Conservation (phyloP, 2,113 vertebrate species). For the Cettia cetti region DNA sequence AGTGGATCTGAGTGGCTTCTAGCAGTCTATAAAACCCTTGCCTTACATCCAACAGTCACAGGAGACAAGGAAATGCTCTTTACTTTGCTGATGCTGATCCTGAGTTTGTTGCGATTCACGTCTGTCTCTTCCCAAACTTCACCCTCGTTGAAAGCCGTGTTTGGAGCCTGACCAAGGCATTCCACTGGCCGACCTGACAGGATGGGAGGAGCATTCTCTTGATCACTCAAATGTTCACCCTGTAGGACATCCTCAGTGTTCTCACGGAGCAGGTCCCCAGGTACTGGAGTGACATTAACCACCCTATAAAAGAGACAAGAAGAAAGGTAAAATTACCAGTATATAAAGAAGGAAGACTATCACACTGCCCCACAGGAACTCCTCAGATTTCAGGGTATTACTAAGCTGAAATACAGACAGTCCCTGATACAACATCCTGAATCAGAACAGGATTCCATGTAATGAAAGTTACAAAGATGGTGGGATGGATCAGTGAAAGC, state of each 20-base stretch:
- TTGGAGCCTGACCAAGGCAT: conserved; percentile 68
- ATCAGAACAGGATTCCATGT: neutral
- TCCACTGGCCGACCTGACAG: conserved; percentile 76
- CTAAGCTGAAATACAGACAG: neutral
- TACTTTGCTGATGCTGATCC: conserved; percentile 98
- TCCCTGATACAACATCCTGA: neutral
- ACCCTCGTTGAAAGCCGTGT: conserved; percentile 75
- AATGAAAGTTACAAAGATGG: neutral
- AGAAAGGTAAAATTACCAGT: neutral
- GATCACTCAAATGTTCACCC: conserved; percentile 95
- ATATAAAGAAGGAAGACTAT: neutral
- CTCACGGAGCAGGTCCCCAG: conserved; percentile 90
- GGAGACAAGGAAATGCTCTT: neutral
- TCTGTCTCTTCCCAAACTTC: conserved; percentile 96
- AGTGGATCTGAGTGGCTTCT: neutral
- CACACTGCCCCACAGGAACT: neutral
- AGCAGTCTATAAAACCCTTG: neutral
- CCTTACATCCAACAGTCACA: neutral
- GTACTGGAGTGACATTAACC: conserved; percentile 87
- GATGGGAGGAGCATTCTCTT: conserved; percentile 93
- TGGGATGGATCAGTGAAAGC: neutral
- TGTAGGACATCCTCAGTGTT: conserved; percentile 96
- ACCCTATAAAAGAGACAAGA: conserved; percentile 70
- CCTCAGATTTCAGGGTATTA: neutral
- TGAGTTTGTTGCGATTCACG: conserved; percentile 97